These are phyloP conservation scores for Phragmatobia fuliginosa DNA, from an alignment of 2,888 invertebrate species.

Conservation along the genomic window DNA sequence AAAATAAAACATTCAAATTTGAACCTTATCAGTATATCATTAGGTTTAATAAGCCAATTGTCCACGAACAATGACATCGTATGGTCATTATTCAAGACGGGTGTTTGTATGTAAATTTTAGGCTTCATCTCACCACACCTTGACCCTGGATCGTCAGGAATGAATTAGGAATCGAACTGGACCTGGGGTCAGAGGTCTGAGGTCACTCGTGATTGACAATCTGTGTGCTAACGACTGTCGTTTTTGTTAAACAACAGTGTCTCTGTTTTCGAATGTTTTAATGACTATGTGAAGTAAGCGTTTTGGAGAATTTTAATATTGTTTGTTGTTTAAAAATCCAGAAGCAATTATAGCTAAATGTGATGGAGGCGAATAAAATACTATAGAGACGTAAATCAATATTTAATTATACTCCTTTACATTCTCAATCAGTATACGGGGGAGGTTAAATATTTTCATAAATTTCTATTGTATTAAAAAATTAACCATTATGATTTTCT, in stretches of 20 bases:
- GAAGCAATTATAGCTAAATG: background rate
- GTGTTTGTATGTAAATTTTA: slow-evolving; percentile 80
- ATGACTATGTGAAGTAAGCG: slow-evolving; percentile 18
- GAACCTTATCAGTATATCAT: slow-evolving; percentile 19
- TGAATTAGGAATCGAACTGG: slow-evolving; percentile 82
- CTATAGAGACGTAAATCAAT: background rate
- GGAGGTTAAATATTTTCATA: no score
- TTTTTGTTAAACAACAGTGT: slow-evolving; percentile 52
- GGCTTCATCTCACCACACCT: slow-evolving; percentile 65
- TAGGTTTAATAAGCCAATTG: slow-evolving; percentile 15
- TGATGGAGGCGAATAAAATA: background rate
- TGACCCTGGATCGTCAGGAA: slow-evolving; percentile 72
- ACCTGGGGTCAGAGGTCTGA: slow-evolving; percentile 72
- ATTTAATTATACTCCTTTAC: no score
- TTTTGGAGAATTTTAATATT: slow-evolving; percentile 5
- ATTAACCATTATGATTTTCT: no score
- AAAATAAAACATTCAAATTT: slow-evolving; percentile 7
- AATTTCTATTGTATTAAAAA: no score
- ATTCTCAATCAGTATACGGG: no score
- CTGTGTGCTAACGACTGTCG: slow-evolving; percentile 53
- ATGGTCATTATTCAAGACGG: slow-evolving; percentile 73
- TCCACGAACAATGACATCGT: slow-evolving; percentile 69
- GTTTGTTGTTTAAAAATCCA: background rate
- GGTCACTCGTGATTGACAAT: slow-evolving; percentile 75
- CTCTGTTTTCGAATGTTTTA: slow-evolving; percentile 37